Evolutionary conservation across 2,888 invertebrate genomes (phyloP).

Genomic region (Eupithecia vulgata): DNA sequence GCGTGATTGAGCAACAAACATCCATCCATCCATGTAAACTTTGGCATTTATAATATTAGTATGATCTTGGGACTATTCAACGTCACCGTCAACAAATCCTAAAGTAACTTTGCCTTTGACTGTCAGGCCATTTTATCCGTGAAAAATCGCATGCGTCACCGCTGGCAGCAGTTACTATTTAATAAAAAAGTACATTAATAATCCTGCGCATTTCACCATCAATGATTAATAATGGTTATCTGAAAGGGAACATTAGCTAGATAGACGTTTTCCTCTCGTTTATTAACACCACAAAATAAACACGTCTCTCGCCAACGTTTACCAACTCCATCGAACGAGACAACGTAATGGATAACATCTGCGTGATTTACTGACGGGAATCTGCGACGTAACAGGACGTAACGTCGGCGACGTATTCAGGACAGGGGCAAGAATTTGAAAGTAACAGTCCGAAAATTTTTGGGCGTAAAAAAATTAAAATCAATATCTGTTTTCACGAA

Average conservation of each 20-base stretch:
- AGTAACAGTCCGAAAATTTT: too few relatives aligned
- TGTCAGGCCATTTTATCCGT: not conserved
- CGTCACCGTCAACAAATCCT: too few relatives aligned
- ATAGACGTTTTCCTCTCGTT: slow-evolving; percentile 13
- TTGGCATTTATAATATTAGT: too few relatives aligned
- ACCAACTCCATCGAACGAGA: slow-evolving; percentile 47
- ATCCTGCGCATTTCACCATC: not conserved
- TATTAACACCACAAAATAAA: slow-evolving; percentile 38
- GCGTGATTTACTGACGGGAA: slow-evolving; percentile 56
- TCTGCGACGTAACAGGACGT: slow-evolving; percentile 22
- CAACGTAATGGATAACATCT: slow-evolving; percentile 57
- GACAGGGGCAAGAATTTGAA: not conserved
- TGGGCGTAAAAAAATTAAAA: too few relatives aligned
- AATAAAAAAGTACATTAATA: not conserved
- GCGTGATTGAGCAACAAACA: too few relatives aligned
- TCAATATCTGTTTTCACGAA: too few relatives aligned
- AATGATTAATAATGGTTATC: not conserved
- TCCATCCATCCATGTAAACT: too few relatives aligned
- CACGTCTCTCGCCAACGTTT: slow-evolving; percentile 37
- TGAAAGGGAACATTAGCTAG: not conserved
- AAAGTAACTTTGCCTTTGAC: not conserved
- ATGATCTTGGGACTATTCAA: too few relatives aligned
- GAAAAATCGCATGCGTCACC: not conserved
- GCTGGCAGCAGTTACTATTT: not conserved
- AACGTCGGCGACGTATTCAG: slow-evolving; percentile 31